phyloP scores from a whole-genome alignment of 2,113 vertebrate species.

The Prolemur simus region DNA sequence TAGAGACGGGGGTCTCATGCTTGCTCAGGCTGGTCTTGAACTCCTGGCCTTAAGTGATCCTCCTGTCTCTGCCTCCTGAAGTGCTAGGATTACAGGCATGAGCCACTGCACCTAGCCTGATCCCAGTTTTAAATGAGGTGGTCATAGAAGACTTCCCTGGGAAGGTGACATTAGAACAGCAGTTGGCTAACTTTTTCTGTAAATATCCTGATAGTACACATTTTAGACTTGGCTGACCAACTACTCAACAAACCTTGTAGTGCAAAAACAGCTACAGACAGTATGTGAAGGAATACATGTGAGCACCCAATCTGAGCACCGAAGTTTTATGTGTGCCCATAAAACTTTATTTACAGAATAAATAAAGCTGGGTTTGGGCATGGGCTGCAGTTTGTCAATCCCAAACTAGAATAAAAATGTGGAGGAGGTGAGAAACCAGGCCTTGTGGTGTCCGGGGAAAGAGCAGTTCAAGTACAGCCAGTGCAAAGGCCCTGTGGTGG shows the following conservation, averaged over 20 bases:
- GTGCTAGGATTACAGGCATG: too few species aligned
- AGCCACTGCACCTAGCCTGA: too few species aligned
- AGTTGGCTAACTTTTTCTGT: background rate
- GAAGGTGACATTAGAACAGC: background rate
- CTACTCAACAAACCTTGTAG: background rate
- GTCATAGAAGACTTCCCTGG: background rate
- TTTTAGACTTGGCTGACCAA: background rate
- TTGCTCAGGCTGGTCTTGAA: too few species aligned
- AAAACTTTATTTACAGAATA: background rate
- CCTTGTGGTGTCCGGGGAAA: background rate
- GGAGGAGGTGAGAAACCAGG: background rate
- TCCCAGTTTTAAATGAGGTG: background rate
- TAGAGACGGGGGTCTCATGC: too few species aligned
- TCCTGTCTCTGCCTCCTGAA: too few species aligned
- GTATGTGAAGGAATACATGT: background rate
- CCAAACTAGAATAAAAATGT: background rate
- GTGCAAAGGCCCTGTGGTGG: background rate
- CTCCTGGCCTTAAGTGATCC: too few species aligned
- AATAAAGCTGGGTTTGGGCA: background rate
- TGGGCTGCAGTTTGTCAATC: background rate
- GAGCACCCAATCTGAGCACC: too few species aligned
- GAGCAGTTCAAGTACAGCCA: background rate
- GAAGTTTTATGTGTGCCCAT: background rate
- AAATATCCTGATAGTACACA: background rate
- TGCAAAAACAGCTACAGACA: background rate